Evolutionary conservation across 2,113 vertebrate species (phyloP).

Genomic region (Empidonax traillii): DNA sequence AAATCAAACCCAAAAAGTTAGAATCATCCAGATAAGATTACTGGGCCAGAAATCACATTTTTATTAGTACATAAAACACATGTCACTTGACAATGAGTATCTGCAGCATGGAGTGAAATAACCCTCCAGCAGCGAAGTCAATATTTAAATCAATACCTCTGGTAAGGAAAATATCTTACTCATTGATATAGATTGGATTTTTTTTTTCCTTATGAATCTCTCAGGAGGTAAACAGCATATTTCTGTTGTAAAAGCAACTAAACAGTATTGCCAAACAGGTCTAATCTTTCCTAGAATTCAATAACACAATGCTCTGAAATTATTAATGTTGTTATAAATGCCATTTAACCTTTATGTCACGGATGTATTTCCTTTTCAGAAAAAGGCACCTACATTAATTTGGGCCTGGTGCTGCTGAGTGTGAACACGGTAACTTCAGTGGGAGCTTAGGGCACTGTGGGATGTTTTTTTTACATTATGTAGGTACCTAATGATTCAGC

Average conservation of each 20-base stretch:
- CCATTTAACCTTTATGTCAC: constrained; percentile 21
- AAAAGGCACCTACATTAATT: constrained; percentile 17
- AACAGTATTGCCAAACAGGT: constrained; percentile 29
- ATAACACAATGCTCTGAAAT: constrained; percentile 35
- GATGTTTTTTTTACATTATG: background rate
- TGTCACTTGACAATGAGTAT: constrained; percentile 54
- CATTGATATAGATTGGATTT: constrained; percentile 56
- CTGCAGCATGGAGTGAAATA: constrained; percentile 38
- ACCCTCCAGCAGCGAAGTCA: constrained; percentile 53
- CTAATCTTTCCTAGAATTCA: constrained; percentile 42
- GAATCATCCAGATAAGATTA: background rate
- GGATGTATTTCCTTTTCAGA: background rate
- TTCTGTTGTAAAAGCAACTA: constrained; percentile 36
- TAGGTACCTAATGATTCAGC: background rate
- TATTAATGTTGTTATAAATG: constrained; percentile 42
- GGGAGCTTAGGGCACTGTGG: background rate
- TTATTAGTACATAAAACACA: constrained; percentile 53
- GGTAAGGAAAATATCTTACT: constrained; percentile 71
- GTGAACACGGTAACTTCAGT: background rate
- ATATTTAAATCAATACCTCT: constrained; percentile 72
- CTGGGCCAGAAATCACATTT: constrained; percentile 41
- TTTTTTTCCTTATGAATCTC: constrained; percentile 71
- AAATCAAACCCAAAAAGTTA: background rate
- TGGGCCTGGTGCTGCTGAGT: background rate
- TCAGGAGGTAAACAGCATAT: constrained; percentile 44